Conservation (phyloP, 2,888 invertebrate genomes). For the Nymphalis c-album region DNA sequence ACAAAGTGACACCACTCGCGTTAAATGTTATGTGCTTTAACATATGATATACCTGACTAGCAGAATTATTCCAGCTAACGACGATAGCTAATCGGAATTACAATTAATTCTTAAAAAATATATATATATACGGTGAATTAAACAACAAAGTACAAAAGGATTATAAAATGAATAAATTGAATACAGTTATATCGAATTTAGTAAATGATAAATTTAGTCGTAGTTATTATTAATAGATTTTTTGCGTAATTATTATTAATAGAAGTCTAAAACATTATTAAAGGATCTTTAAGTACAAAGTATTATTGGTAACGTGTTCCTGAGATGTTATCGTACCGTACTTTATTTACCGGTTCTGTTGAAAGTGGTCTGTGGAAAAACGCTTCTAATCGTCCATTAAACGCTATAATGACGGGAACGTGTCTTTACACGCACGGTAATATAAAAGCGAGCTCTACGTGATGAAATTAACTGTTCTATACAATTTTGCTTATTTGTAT, state of each 20-base stretch:
- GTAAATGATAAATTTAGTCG: too few relatives aligned
- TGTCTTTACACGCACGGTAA: conserved; percentile 60
- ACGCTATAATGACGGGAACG: conserved; percentile 62
- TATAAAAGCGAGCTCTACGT: conserved; percentile 43
- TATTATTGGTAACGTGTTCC: conserved; percentile 11
- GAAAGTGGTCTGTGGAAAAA: conserved; percentile 20
- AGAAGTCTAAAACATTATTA: neutral
- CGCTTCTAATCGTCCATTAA: conserved; percentile 57
- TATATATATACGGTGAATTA: too few relatives aligned
- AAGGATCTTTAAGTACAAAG: neutral
- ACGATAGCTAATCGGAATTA: too few relatives aligned
- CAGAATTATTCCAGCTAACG: too few relatives aligned
- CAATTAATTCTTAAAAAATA: too few relatives aligned
- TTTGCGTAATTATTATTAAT: too few relatives aligned
- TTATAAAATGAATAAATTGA: too few relatives aligned
- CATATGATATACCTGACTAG: too few relatives aligned
- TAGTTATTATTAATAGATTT: neutral
- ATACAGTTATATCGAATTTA: too few relatives aligned
- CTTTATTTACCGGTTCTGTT: conserved; percentile 24
- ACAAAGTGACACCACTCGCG: neutral
- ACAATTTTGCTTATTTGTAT: conserved; percentile 16
- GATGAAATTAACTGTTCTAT: conserved; percentile 36
- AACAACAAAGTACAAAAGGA: too few relatives aligned
- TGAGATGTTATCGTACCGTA: conserved; percentile 16
- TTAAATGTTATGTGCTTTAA: too few relatives aligned